Evolutionary conservation across 2,797 vertebrate genomes (phyloP).

Genomic region (Pseudopleuronectes americanus): DNA sequence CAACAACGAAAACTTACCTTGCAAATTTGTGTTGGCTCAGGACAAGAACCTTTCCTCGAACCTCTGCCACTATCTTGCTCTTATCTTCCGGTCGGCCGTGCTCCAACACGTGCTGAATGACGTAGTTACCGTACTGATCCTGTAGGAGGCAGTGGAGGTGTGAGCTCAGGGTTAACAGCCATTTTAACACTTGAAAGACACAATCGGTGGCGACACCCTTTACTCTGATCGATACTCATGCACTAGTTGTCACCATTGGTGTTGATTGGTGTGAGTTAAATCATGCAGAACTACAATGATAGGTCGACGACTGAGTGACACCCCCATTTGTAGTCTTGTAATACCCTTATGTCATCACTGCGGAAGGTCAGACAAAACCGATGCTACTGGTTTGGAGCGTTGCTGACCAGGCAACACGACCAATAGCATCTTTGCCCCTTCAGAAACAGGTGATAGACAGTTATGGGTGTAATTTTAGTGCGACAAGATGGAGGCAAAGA

Average conservation of each 20-base stretch:
- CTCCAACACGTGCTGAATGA: slow-evolving; percentile 98
- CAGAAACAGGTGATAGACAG: slow-evolving; percentile 75
- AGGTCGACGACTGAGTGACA: slow-evolving; percentile 67
- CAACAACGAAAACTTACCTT: slow-evolving; percentile 82
- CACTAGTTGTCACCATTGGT: slow-evolving; percentile 57
- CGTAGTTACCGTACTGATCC: slow-evolving; percentile 99
- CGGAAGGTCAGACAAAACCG: slow-evolving; percentile 79
- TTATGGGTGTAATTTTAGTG: slow-evolving; percentile 67
- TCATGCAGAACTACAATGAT: slow-evolving; percentile 71
- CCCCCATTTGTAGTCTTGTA: slow-evolving; percentile 51
- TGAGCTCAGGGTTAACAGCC: slow-evolving; percentile 10
- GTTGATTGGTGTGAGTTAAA: slow-evolving; percentile 50
- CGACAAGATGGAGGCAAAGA: slow-evolving; percentile 63
- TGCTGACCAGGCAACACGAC: slow-evolving; percentile 49
- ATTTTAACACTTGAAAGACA: background rate
- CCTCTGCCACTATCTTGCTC: slow-evolving; percentile 98
- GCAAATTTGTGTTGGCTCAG: slow-evolving; percentile 99
- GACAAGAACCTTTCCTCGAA: slow-evolving; percentile 95
- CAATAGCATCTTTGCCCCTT: slow-evolving; percentile 77
- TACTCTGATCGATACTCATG: slow-evolving; percentile 60
- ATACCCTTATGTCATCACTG: slow-evolving; percentile 76
- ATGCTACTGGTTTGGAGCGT: slow-evolving; percentile 66
- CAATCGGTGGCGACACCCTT: slow-evolving; percentile 24
- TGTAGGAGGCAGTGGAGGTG: slow-evolving; percentile 67
- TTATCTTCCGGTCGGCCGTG: slow-evolving; percentile 97